A percentile compares a stretch with the other conserved stretches of the same genome.
Conservation (phyloP, 30 jellyfish, hydroid and myxozoan species). For the Aurelia sp. region DNA sequence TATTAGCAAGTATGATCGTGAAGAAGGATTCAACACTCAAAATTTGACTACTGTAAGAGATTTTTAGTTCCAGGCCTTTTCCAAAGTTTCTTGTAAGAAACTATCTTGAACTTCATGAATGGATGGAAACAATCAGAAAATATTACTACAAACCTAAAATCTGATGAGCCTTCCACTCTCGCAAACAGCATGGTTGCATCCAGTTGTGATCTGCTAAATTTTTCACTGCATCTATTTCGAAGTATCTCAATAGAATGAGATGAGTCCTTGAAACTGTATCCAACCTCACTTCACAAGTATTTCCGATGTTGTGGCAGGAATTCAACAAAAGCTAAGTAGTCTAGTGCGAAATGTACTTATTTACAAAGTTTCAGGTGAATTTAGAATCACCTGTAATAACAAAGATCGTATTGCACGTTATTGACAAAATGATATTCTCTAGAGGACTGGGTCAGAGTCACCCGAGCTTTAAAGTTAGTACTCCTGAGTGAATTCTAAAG, state of each 20-base stretch:
- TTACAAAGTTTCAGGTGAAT: constrained; percentile 17
- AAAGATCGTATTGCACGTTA: constrained; percentile 2
- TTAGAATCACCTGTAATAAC: constrained; percentile 9
- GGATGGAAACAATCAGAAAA: neutral
- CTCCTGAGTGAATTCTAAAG: too few species aligned
- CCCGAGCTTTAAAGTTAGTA: too few species aligned
- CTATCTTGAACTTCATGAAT: constrained; percentile 24
- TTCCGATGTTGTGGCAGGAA: constrained; percentile 34
- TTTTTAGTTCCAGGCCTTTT: constrained; percentile 4
- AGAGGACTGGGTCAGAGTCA: too few species aligned
- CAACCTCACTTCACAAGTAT: constrained; percentile 26
- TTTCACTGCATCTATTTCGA: constrained; percentile 41
- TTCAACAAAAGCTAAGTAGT: constrained; percentile 24
- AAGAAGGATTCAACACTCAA: neutral
- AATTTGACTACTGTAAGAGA: neutral
- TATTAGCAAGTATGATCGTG: neutral
- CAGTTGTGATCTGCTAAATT: constrained; percentile 28
- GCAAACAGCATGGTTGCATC: constrained; percentile 36
- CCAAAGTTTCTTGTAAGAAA: constrained; percentile 3
- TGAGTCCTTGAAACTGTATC: constrained; percentile 33
- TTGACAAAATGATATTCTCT: too few species aligned
- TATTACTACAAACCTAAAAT: constrained; percentile 41
- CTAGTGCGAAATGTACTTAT: constrained; percentile 10
- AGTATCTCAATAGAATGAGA: constrained; percentile 36
- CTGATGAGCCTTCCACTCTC: constrained; percentile 40